These are phyloP conservation scores for Labia minor DNA, from an alignment of 2,888 invertebrate genomes.

Conservation along the genomic window DNA sequence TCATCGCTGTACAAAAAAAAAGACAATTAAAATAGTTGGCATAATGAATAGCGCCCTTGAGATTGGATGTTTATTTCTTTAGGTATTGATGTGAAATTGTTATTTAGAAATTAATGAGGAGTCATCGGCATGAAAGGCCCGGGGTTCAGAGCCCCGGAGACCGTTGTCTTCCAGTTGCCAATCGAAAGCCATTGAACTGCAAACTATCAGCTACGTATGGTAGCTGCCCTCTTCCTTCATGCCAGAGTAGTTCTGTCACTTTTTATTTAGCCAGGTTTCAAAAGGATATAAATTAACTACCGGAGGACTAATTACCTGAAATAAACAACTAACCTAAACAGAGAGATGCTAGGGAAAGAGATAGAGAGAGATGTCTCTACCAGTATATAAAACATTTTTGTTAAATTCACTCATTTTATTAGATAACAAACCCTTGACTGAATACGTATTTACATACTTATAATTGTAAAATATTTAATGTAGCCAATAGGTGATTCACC, in stretches of 20 bases:
- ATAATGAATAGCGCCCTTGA: conserved; percentile 5
- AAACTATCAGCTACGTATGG: background rate
- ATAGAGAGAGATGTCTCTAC: no score
- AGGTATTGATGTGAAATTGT: background rate
- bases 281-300: background rate
- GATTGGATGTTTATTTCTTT: background rate
- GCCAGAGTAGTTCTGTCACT: background rate
- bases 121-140: conserved; percentile 13
- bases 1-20: background rate
- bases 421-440: no score
- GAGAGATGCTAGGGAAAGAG: background rate
- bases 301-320: background rate
- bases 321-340: background rate
- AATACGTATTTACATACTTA: no score
- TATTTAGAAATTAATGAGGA: background rate
- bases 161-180: background rate
- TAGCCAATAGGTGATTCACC: no score
- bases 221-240: conserved; percentile 1
- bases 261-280: background rate
- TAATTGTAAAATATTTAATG: no score
- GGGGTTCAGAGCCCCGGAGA: background rate
- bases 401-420: no score
- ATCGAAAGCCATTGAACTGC: background rate
- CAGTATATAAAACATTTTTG: no score
- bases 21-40: background rate